phyloP scores from a whole-genome alignment of 2,888 invertebrate species.

The Agapostemon virescens region DNA sequence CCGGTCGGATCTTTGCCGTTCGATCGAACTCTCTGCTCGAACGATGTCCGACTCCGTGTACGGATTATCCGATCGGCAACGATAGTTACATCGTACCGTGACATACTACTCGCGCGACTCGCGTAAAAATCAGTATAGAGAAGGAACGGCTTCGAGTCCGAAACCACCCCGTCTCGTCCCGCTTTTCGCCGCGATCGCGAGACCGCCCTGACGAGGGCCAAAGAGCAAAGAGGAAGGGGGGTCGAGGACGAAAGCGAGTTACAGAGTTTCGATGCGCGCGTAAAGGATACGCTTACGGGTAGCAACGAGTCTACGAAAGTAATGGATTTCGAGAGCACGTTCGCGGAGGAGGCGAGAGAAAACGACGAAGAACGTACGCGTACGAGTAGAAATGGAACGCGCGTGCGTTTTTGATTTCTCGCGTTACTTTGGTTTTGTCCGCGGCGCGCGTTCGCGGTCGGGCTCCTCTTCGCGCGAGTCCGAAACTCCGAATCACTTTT shows the following conservation, averaged over 20 bases:
- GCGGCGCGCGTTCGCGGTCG: background rate
- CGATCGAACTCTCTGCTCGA: slow-evolving; percentile 5
- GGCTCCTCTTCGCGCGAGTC: background rate
- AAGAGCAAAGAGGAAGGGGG: background rate
- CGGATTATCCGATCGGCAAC: slow-evolving; percentile 19
- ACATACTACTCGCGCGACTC: slow-evolving; percentile 47
- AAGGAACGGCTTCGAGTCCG: slow-evolving; percentile 20
- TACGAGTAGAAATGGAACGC: background rate
- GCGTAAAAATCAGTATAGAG: slow-evolving; percentile 47
- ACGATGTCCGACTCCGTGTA: background rate
- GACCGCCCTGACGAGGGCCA: background rate
- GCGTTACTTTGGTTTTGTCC: background rate
- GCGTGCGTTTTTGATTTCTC: background rate
- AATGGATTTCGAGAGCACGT: slow-evolving; percentile 52
- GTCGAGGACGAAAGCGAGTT: background rate
- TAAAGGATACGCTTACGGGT: slow-evolving; percentile 48
- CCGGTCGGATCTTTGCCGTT: background rate
- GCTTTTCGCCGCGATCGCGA: background rate
- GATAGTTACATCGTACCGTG: slow-evolving; percentile 52
- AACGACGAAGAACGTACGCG: background rate
- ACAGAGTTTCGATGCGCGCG: background rate
- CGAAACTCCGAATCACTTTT: background rate
- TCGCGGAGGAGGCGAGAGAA: slow-evolving; percentile 11
- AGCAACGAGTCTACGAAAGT: slow-evolving; percentile 60
- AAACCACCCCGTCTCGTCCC: slow-evolving; percentile 18